Evolutionary conservation across 2,888 invertebrate species (phyloP).

Genomic region (Pristionchus japonicus): DNA sequence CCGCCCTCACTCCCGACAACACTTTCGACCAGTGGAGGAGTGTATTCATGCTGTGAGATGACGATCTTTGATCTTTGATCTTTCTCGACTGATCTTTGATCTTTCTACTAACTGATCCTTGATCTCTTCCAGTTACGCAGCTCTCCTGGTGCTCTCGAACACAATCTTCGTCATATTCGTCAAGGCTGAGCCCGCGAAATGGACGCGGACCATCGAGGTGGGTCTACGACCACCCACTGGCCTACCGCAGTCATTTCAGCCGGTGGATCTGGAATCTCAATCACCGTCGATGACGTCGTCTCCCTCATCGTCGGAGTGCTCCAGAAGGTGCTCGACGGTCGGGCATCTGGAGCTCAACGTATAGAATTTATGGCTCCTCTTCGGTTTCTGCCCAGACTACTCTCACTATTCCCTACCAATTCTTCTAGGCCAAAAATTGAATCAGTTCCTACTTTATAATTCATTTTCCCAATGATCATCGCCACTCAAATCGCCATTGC

Average conservation of each 20-base stretch:
- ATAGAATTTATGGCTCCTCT: neutral
- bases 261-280: neutral
- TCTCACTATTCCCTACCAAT: too few species aligned
- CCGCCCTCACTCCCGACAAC: conserved; percentile 58
- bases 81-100: too few species aligned
- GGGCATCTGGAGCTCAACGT: neutral
- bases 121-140: neutral
- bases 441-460: neutral
- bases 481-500: too few species aligned
- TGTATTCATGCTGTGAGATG: conserved; percentile 48
- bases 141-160: neutral
- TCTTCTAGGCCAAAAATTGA: neutral
- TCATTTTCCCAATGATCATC: too few species aligned
- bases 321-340: neutral
- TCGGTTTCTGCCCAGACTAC: neutral
- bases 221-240: neutral
- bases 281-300: neutral
- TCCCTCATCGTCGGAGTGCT: neutral
- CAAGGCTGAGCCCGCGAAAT: conserved; percentile 1
- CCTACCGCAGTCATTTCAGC: neutral
- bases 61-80: neutral
- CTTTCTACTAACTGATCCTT: neutral
- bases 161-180: conserved; percentile 32
- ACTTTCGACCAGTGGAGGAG: conserved; percentile 58
- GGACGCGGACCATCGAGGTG: neutral